Evolutionary conservation across 2,113 vertebrate genomes (phyloP).

Genomic region (Vulpes vulpes): DNA sequence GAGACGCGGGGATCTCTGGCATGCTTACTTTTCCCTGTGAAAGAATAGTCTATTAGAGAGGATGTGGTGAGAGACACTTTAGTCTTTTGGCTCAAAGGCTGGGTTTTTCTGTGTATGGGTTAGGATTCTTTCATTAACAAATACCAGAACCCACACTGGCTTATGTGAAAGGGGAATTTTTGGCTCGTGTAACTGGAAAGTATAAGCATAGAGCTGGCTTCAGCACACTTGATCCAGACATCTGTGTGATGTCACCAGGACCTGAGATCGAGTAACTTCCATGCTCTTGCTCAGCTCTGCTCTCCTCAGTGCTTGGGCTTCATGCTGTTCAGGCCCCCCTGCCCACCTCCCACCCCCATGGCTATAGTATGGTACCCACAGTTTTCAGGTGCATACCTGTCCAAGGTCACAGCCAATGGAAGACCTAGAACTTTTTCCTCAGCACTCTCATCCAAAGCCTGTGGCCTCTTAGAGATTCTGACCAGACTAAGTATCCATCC

Average conservation of each 20-base stretch:
- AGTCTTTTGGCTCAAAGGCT: background rate
- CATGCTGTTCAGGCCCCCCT: background rate
- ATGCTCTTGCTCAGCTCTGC: background rate
- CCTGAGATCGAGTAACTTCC: background rate
- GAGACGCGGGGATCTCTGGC: background rate
- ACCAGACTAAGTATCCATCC: background rate
- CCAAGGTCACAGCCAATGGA: background rate
- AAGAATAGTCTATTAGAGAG: background rate
- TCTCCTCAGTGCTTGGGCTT: background rate
- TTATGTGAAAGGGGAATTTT: background rate
- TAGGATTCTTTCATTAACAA: background rate
- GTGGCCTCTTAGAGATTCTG: background rate
- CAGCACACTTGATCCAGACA: background rate
- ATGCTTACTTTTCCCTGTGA: background rate
- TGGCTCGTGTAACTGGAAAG: background rate
- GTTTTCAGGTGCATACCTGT: background rate
- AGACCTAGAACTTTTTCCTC: background rate
- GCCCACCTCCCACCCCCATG: rapidly evolving
- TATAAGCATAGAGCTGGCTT: background rate
- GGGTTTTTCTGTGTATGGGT: background rate
- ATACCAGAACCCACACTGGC: background rate
- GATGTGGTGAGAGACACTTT: background rate
- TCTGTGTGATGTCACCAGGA: background rate
- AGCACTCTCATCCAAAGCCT: background rate
- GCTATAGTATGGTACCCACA: background rate